These are phyloP conservation scores for Polymixis flavicincta DNA, from an alignment of 2,888 invertebrate species.

Conservation along the genomic window DNA sequence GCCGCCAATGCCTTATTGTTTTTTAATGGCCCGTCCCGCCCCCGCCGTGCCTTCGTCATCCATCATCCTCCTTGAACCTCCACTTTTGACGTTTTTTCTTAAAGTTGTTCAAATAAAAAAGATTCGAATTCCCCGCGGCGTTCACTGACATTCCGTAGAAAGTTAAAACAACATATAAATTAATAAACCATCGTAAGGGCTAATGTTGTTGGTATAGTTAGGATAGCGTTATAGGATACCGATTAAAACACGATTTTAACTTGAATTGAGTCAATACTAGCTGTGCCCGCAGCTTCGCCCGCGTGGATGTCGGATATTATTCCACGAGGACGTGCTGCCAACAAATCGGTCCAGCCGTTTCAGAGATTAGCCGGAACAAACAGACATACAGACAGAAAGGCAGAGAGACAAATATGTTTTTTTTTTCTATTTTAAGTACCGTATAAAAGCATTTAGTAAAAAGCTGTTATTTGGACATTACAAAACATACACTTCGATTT, in stretches of 20 bases:
- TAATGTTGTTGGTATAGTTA: slow-evolving; percentile 66
- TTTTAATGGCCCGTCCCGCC: slow-evolving; percentile 88
- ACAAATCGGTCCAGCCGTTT: too few relatives aligned
- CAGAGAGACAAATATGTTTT: too few relatives aligned
- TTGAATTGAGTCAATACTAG: neutral
- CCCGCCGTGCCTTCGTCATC: slow-evolving; percentile 82
- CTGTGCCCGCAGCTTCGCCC: too few relatives aligned
- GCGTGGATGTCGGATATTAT: too few relatives aligned
- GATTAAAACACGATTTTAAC: slow-evolving; percentile 41
- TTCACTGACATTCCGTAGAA: slow-evolving; percentile 81
- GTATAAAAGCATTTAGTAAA: too few relatives aligned
- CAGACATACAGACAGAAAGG: too few relatives aligned
- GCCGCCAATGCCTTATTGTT: slow-evolving; percentile 87
- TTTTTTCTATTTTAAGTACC: too few relatives aligned
- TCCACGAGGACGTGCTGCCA: too few relatives aligned
- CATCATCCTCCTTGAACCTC: slow-evolving; percentile 79
- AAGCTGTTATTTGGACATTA: too few relatives aligned
- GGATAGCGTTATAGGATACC: slow-evolving; percentile 18
- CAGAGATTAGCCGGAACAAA: too few relatives aligned
- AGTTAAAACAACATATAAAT: slow-evolving; percentile 87
- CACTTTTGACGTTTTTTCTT: slow-evolving; percentile 71
- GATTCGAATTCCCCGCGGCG: slow-evolving; percentile 85
- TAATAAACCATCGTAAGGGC: slow-evolving; percentile 78
- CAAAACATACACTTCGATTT: too few relatives aligned
- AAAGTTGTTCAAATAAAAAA: slow-evolving; percentile 80